A percentile compares a stretch with the other conserved stretches of the same genome.
These are phyloP conservation scores for Aythya baeri DNA, from an alignment of 2,113 vertebrate species.

Conservation along the genomic window DNA sequence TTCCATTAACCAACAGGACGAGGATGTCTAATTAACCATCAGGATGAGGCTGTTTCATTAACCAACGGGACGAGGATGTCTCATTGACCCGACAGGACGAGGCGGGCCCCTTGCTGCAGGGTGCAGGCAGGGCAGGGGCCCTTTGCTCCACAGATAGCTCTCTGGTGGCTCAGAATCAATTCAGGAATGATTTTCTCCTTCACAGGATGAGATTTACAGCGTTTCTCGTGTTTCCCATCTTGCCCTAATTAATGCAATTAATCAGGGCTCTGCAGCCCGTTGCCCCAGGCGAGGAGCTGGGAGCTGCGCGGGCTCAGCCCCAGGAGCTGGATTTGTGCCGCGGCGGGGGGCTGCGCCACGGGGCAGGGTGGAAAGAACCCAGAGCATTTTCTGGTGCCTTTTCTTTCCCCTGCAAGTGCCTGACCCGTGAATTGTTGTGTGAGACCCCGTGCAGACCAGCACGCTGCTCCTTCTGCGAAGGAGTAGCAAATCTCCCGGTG, in stretches of 20 bases:
- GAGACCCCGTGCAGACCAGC: background rate
- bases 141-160: background rate
- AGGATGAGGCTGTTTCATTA: rapidly evolving
- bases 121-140: background rate
- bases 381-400: background rate
- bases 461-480: background rate
- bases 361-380: background rate
- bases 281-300: background rate
- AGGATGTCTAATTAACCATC: background rate
- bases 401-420: background rate
- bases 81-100: background rate
- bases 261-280: background rate
- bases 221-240: background rate
- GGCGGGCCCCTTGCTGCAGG: background rate
- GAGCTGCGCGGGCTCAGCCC: background rate
- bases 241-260: background rate
- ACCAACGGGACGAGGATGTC: background rate
- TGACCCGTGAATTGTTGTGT: background rate
- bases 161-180: background rate
- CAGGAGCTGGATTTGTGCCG: background rate
- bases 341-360: rapidly evolving
- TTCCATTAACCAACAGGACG: background rate
- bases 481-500: rapidly evolving
- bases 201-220: background rate
- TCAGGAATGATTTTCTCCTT: background rate